Conservation (phyloP, 2,797 vertebrate genomes). For the Natrix natrix region DNA sequence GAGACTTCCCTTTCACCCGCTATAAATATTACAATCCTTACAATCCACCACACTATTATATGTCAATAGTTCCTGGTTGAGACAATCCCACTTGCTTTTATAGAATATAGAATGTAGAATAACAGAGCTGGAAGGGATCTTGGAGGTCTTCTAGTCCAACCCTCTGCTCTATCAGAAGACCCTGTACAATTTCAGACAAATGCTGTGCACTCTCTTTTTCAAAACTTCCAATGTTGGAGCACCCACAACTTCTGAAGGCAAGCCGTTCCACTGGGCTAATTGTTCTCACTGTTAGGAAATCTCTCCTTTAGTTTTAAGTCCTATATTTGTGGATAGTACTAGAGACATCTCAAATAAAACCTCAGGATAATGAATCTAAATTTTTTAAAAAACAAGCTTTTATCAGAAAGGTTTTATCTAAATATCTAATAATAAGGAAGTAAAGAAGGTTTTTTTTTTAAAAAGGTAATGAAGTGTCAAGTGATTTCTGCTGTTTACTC, state of each 20-base stretch:
- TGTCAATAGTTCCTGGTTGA: neutral
- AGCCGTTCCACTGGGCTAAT: neutral
- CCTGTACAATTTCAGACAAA: neutral
- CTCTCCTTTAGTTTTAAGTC: neutral
- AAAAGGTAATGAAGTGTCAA: conserved; percentile 23
- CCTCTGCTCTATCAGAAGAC: neutral
- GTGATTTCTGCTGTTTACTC: neutral
- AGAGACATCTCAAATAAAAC: conserved; percentile 11
- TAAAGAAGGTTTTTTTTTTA: neutral
- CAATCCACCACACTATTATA: neutral
- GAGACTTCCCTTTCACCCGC: neutral
- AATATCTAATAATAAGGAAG: conserved; percentile 22
- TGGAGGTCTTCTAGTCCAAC: neutral
- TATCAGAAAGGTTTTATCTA: neutral
- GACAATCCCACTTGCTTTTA: neutral
- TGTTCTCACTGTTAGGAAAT: neutral
- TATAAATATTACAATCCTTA: neutral
- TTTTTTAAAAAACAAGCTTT: conserved; percentile 3
- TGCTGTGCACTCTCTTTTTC: neutral
- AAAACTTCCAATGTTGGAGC: neutral
- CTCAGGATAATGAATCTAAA: neutral
- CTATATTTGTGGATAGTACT: neutral
- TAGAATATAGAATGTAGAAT: neutral
- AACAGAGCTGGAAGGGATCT: neutral
- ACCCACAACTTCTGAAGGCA: neutral